Evolutionary conservation across 2,113 vertebrate species (phyloP), one percentile per base, ranked within the genome.

Genomic region (Parus major): DNA sequence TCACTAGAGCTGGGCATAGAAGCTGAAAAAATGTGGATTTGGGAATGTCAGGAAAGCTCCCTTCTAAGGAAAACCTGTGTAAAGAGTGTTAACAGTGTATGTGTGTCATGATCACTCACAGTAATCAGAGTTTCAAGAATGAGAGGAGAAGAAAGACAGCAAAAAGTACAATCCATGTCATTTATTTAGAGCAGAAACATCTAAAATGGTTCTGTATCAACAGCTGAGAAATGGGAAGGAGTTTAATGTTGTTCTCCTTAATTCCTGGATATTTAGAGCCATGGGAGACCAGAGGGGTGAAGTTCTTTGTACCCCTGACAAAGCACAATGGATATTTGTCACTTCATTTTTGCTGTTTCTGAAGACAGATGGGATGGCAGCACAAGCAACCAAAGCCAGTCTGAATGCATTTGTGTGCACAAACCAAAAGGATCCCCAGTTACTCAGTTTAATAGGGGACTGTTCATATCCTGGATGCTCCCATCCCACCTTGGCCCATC

Each of bases 51-150:
- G 60, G 17, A 12, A 10, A 12, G 12, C n/a, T 90, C 49, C 73
- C 5, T 36, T 24, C 20, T 7, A 28, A 79, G 57, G 66, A 85
- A 20, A 79, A 28, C 4, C 65, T 19, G 10, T 1, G 0, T 17
- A 4, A n/a, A 35, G 21, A 28, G 3, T 12, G 13, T 18, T 11
- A 12, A 25, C 5, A 60, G 31, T 15, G 14, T 24, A 18, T 42
- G 39, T 6, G 0, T 3, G 9, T 35, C 14, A 0, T 13, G 7
- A 2, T 47, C 41, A 36, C 22, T 15, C 12, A 0, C 0, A 11
- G 61, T 3, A 16, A 22, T 56, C 31, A 75, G 70, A 52, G 5
- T 18, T 93, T 46, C 53, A 23, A 29, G 33, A 20, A 44, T 31
- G 56, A 15, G 39, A 65, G 29, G 52, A 65, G 50, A 23, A 69